Evolutionary conservation across 2,113 vertebrate genomes (phyloP).

Genomic region (Sitta europaea): DNA sequence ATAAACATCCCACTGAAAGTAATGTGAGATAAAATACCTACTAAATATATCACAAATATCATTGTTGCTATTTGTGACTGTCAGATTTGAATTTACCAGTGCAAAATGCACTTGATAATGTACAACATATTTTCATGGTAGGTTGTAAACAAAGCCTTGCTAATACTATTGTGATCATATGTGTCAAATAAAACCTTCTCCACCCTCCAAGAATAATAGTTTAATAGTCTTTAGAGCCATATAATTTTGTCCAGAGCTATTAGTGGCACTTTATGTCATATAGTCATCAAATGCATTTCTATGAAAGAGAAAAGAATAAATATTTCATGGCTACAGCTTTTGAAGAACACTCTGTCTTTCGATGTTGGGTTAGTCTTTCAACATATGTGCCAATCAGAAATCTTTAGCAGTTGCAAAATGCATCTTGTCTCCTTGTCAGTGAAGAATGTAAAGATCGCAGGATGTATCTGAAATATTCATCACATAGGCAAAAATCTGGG

Average conservation of each 20-base stretch:
- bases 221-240: constrained; percentile 60
- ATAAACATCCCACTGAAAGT: constrained; percentile 5
- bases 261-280: constrained; percentile 69
- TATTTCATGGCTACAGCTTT: constrained; percentile 73
- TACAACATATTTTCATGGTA: not conserved
- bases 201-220: constrained; percentile 60
- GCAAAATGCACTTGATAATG: constrained; percentile 13
- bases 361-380: constrained; percentile 64
- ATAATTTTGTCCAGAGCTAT: constrained; percentile 70
- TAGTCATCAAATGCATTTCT: constrained; percentile 61
- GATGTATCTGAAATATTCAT: constrained; percentile 73
- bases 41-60: not conserved
- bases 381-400: constrained; percentile 67
- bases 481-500: constrained; percentile 48
- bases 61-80: constrained; percentile 24
- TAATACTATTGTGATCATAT: constrained; percentile 48
- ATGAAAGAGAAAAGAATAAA: constrained; percentile 69
- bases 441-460: constrained; percentile 66
- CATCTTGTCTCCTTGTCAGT: constrained; percentile 69
- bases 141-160: constrained; percentile 21
- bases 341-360: constrained; percentile 68
- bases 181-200: constrained; percentile 44
- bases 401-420: constrained; percentile 71
- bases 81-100: not conserved
- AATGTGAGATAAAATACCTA: not conserved